Percentiles rank a stretch among this genome's conserved stretches.
phyloP scores from a whole-genome alignment of 2,797 vertebrate species.

The Geotrypetes seraphini region DNA sequence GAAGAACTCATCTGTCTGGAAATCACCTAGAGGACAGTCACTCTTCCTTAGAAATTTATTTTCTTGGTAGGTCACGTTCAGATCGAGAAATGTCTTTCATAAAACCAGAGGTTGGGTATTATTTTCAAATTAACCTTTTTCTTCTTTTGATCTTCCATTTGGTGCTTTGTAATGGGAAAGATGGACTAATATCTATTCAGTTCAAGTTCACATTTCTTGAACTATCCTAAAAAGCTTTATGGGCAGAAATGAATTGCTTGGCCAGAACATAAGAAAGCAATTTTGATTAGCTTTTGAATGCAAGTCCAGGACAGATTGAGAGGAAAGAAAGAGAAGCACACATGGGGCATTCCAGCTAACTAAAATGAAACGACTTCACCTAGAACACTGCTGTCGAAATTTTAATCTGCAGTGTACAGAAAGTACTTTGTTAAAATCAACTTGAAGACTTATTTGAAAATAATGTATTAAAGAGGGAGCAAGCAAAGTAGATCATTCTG shows the following conservation, averaged over 20 bases:
- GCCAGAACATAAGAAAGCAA: conserved; percentile 4
- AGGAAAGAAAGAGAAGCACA: conserved; percentile 6
- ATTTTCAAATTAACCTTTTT: conserved; percentile 33
- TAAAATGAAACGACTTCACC: no score
- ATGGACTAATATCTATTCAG: conserved; percentile 3
- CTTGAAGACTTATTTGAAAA: no score
- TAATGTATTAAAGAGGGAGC: no score
- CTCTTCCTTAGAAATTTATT: conserved; percentile 7
- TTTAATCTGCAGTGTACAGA: no score
- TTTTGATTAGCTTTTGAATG: conserved; percentile 11
- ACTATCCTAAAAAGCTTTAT: neutral
- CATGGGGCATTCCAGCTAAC: no score
- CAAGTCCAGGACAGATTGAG: conserved; percentile 3
- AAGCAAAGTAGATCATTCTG: neutral
- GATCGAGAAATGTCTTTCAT: conserved; percentile 19
- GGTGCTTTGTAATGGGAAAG: conserved; percentile 15
- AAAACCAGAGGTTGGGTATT: conserved; percentile 11
- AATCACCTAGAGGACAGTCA: conserved; percentile 2
- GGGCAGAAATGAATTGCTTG: conserved; percentile 10
- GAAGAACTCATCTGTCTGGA: conserved; percentile 16
- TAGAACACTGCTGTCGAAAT: no score
- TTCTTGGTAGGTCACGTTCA: neutral
- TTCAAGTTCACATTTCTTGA: conserved; percentile 11
- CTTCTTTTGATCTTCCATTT: conserved; percentile 10
- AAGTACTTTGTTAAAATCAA: no score